phyloP scores from a whole-genome alignment of 2,888 invertebrate species.

The Tetragonisca angustula region DNA sequence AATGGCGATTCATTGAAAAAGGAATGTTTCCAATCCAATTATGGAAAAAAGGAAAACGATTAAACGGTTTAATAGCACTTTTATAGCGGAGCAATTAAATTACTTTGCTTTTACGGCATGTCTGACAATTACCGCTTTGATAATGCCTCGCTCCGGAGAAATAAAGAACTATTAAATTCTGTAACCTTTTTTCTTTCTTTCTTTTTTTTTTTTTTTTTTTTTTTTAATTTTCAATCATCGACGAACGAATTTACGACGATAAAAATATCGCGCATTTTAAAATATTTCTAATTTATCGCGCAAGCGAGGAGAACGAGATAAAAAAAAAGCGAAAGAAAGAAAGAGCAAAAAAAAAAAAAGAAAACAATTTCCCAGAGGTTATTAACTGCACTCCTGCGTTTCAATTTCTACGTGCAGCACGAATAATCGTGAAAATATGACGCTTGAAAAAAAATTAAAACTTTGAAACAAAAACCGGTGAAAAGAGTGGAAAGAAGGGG shows the following conservation, averaged over 20 bases:
- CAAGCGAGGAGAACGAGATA: background rate
- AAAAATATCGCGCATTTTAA: background rate
- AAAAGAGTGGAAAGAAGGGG: background rate
- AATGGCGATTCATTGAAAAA: slow-evolving; percentile 28
- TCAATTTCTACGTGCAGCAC: slow-evolving; percentile 21
- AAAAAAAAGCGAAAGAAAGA: background rate
- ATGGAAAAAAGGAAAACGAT: slow-evolving; percentile 39
- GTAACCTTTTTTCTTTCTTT: background rate
- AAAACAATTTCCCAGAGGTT: slow-evolving; percentile 21
- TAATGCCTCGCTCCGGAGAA: slow-evolving; percentile 8
- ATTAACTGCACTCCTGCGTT: slow-evolving; percentile 18
- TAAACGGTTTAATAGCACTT: slow-evolving; percentile 44
- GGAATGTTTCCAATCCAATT: slow-evolving; percentile 42
- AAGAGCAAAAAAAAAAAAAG: too few relatives aligned
- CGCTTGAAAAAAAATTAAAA: slow-evolving; percentile 33
- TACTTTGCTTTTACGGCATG: slow-evolving; percentile 39
- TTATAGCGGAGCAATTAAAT: slow-evolving; percentile 39
- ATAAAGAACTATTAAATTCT: slow-evolving; percentile 7
- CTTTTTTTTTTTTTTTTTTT: rapidly evolving
- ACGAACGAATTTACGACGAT: background rate
- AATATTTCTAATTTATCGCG: slow-evolving; percentile 12
- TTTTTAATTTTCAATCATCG: background rate
- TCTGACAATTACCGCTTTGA: slow-evolving; percentile 25
- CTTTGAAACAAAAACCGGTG: slow-evolving; percentile 13
- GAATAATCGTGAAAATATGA: slow-evolving; percentile 34